Evolutionary conservation across 1,140 invertebrate genomes (phyloP).

Genomic region (Procambarus virginalis): DNA sequence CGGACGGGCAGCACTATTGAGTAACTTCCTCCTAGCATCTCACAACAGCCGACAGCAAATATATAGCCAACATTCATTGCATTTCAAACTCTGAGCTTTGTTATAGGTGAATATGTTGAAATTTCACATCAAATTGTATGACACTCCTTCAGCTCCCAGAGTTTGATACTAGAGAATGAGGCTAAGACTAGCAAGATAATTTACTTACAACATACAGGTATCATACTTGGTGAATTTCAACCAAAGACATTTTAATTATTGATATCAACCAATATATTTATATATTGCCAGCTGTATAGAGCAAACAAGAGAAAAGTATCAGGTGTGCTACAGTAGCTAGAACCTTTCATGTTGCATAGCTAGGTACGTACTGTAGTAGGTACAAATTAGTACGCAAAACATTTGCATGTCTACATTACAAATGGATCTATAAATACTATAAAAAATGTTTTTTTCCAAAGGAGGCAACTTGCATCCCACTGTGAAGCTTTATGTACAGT

Average conservation of each 20-base stretch:
- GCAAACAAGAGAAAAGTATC: conserved; percentile 32
- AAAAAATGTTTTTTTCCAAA: conserved; percentile 43
- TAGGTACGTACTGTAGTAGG: conserved; percentile 50
- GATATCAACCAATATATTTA: neutral
- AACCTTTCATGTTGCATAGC: conserved; percentile 49
- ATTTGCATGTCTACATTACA: conserved; percentile 48
- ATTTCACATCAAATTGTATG: neutral
- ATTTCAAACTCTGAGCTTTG: conserved; percentile 6
- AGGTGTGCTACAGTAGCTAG: conserved; percentile 44
- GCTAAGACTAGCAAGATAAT: neutral
- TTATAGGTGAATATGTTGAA: neutral
- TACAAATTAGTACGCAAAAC: conserved; percentile 53
- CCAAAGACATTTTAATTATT: neutral
- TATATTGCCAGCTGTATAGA: conserved; percentile 25
- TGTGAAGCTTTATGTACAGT: conserved; percentile 52
- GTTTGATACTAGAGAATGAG: neutral
- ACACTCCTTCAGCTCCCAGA: neutral
- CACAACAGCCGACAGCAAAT: conserved; percentile 38
- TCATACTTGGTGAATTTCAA: neutral
- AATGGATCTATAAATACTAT: conserved; percentile 51
- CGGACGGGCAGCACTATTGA: conserved; percentile 43
- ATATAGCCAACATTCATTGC: neutral
- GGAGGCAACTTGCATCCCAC: conserved; percentile 44
- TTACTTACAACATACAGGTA: neutral
- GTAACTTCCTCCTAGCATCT: conserved; percentile 31